A percentile compares a stretch with the other conserved stretches of the same genome.
These are phyloP conservation scores for Pocillopora verrucosa DNA, from an alignment of 64 coral and sea anemone species.

Conservation along the genomic window DNA sequence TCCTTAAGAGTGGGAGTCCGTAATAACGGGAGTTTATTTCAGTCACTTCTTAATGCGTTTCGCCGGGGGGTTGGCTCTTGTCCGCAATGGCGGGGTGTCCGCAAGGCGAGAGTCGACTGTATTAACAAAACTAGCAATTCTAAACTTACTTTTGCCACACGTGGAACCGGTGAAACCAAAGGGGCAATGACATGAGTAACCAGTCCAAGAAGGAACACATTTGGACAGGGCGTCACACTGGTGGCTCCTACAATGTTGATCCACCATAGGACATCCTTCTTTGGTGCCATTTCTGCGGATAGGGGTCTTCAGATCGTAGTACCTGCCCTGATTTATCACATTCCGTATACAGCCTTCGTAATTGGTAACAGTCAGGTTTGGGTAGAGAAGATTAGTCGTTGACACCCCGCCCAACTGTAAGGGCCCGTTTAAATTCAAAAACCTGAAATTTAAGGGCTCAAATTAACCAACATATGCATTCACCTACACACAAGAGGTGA, in stretches of 20 bases:
- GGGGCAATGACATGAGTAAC: constrained; percentile 66
- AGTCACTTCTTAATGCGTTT: too few relatives aligned
- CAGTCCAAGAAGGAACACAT: constrained; percentile 77
- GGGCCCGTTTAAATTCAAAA: constrained; percentile 71
- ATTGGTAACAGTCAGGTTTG: constrained; percentile 46
- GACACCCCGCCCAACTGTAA: constrained; percentile 88
- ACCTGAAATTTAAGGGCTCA: constrained; percentile 24
- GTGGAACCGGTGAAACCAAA: constrained; percentile 27
- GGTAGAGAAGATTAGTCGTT: constrained; percentile 51
- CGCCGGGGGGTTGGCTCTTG: too few relatives aligned
- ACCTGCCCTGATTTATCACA: constrained; percentile 58
- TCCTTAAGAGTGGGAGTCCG: too few relatives aligned
- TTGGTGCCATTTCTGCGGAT: constrained; percentile 42
- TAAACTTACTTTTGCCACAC: constrained; percentile 44
- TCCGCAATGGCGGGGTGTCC: too few relatives aligned
- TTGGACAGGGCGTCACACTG: constrained; percentile 58
- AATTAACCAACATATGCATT: background rate
- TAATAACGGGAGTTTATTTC: too few relatives aligned
- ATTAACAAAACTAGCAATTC: background rate
- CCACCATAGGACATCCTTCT: constrained; percentile 82
- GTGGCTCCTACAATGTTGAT: constrained; percentile 70
- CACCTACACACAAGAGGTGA: too few relatives aligned
- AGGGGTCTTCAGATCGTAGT: constrained; percentile 61
- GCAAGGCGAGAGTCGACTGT: too few relatives aligned
- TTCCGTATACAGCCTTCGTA: constrained; percentile 96